Evolutionary conservation across 2,888 invertebrate genomes (phyloP).

Genomic region (Campoletis raptor): DNA sequence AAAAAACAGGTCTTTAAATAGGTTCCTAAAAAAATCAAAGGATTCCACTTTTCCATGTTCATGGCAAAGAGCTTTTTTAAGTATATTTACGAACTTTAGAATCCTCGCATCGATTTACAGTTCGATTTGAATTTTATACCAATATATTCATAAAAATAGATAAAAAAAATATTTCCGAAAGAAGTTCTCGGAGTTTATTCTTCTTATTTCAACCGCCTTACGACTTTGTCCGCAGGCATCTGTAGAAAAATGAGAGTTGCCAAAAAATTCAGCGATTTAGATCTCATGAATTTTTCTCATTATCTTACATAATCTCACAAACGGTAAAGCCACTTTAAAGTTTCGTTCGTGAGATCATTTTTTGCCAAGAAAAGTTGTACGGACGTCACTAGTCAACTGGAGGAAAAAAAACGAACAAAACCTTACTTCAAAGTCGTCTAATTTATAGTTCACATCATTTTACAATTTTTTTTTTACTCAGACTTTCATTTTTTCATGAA

Average conservation of each 20-base stretch:
- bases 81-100: background rate
- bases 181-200: background rate
- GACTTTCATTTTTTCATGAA: background rate
- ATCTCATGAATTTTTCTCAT: conserved; percentile 58
- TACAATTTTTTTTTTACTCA: background rate
- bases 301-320: conserved; percentile 44
- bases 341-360: conserved; percentile 19
- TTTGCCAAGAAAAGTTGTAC: background rate
- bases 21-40: background rate
- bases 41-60: background rate
- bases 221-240: background rate
- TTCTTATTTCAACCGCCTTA: background rate
- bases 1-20: background rate
- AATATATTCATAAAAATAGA: background rate
- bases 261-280: conserved; percentile 13
- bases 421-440: background rate
- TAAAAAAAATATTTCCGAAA: background rate
- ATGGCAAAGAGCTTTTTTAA: background rate
- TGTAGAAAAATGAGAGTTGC: background rate
- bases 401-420: background rate
- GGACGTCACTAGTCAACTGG: background rate
- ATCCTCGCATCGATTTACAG: background rate
- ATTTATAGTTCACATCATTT: background rate
- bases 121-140: background rate
- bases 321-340: conserved; percentile 37